Evolutionary conservation across 2,888 invertebrate genomes (phyloP).

Genomic region (Hetaerina titia): DNA sequence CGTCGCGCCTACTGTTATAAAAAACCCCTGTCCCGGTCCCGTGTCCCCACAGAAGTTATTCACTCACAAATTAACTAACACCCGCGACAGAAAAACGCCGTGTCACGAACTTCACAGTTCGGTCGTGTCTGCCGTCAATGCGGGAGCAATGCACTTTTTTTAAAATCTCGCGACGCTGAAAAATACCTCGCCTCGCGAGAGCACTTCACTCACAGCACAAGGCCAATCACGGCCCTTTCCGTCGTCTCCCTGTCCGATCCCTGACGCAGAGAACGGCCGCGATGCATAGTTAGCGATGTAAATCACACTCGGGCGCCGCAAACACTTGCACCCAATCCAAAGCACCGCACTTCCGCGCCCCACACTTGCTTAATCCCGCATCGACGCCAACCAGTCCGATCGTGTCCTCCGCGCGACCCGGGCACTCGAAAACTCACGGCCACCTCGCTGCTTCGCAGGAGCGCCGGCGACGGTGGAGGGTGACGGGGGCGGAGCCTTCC

Average conservation of each 20-base stretch:
- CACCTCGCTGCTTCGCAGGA: slow-evolving; percentile 31
- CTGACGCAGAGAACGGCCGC: neutral
- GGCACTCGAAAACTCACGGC: slow-evolving; percentile 66
- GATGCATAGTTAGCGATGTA: neutral
- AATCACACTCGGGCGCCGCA: slow-evolving; percentile 58
- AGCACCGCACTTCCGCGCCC: slow-evolving; percentile 59
- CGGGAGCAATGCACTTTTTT: slow-evolving; percentile 50
- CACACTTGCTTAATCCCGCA: slow-evolving; percentile 50
- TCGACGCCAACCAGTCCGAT: slow-evolving; percentile 45
- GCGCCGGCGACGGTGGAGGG: slow-evolving; percentile 56
- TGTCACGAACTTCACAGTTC: slow-evolving; percentile 58
- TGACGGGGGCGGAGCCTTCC: slow-evolving; percentile 60
- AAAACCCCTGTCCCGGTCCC: slow-evolving; percentile 48
- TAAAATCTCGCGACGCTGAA: neutral
- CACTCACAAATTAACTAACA: slow-evolving; percentile 14
- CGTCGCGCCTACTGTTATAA: neutral
- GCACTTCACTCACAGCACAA: slow-evolving; percentile 60
- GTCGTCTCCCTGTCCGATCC: slow-evolving; percentile 33
- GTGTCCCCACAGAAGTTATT: slow-evolving; percentile 53
- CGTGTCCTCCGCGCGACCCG: slow-evolving; percentile 65
- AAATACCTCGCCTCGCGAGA: slow-evolving; percentile 32
- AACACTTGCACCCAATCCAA: slow-evolving; percentile 43
- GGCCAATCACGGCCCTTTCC: slow-evolving; percentile 42
- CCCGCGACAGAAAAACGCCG: slow-evolving; percentile 51
- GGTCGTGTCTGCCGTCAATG: slow-evolving; percentile 34